Conservation (phyloP, 2,113 vertebrate species). For the Peromyscus leucopus region DNA sequence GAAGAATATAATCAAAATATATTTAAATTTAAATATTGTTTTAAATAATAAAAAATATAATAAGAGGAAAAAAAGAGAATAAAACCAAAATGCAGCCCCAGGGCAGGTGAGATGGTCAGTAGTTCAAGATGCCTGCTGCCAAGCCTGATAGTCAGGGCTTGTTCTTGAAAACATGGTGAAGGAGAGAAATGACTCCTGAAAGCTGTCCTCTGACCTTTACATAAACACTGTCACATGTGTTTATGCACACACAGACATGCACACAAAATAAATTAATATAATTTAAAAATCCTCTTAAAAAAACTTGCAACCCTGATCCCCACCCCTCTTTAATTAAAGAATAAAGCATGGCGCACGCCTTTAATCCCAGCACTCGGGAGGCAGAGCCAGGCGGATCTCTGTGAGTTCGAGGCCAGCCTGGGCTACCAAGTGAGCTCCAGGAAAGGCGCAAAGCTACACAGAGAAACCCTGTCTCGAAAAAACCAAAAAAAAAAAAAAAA, state of each 20-base stretch:
- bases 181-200: background rate
- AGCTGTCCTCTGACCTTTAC: background rate
- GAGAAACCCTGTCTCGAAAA: too few species aligned
- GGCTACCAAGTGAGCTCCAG: too few species aligned
- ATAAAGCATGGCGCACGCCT: too few species aligned
- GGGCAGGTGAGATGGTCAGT: background rate
- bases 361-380: too few species aligned
- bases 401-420: too few species aligned
- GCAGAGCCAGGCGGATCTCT: too few species aligned
- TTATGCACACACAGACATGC: background rate
- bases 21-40: background rate
- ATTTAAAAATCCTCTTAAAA: background rate
- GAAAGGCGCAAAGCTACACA: too few species aligned
- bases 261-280: background rate
- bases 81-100: background rate
- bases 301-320: background rate
- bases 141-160: background rate
- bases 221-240: background rate
- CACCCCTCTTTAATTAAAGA: constrained; percentile 44
- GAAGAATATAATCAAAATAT: background rate
- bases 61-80: background rate
- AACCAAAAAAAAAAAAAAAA: too few species aligned
- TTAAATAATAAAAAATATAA: background rate
- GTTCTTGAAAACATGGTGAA: background rate
- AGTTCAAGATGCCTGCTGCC: background rate